Evolutionary conservation across 1,140 invertebrate species (phyloP), one percentile per base, ranked within the genome.

Genomic region (Drosophila pallidifrons): DNA sequence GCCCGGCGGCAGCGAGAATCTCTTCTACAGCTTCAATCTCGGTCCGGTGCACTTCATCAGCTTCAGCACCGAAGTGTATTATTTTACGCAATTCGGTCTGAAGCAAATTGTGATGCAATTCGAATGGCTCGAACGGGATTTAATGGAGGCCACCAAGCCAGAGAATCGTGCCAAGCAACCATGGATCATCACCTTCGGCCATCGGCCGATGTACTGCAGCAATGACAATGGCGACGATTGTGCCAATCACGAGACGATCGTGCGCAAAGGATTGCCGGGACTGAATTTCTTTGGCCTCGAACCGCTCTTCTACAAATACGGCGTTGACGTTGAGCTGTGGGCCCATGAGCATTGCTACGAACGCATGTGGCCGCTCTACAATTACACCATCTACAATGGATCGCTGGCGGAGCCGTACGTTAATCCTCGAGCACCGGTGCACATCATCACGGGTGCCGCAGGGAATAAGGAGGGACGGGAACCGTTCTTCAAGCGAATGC

Each of bases 301-400:
- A 93, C 94, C 97, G 41, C 91, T 99, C 3, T 97, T 99, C 88
- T 96, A 96, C 79, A 94, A 97, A 55, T 95, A 97, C 91, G 97
- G 97, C 52, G 99, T 99, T 13, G 99, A 99, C 93, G 92, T 99
- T 54, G 95, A 96, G 91, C 94, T 99, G n/a, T 99, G 98, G 97
- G 98, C 97, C 0, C 98, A 99, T 93, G 98, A 99, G 92, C 98
- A 99, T 93, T 96, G 96, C 20, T 99, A 99, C 92, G 98, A 99
- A 93, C 93, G 99, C 38, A 93, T 98, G 60, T 99, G 96, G 96
- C 98, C 99, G 0, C 94, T 99, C 55, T 99, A 98, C 92, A 95
- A 99, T 91, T 95, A 95, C 72, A 94, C 95, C 63, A 96, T 98
- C 1, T 97, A 96, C 79, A 99, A 99, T 93, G 97, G 97, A n/a